Evolutionary conservation across 2,888 invertebrate genomes (phyloP).

Genomic region (Tipula helvola): DNA sequence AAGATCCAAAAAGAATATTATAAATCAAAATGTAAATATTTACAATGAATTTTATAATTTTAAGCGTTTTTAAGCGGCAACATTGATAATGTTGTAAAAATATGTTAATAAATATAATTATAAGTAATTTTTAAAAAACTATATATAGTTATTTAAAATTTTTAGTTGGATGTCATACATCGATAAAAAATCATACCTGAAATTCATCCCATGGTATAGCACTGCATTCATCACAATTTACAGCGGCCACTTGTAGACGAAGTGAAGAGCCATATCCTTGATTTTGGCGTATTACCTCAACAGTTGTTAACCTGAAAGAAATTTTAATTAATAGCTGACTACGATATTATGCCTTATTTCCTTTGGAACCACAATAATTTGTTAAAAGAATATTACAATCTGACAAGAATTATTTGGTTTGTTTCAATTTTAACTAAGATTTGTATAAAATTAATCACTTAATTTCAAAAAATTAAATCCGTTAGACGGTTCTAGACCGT

Average conservation of each 20-base stretch:
- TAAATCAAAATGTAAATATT: background rate
- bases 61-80: slow-evolving; percentile 4
- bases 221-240: slow-evolving; percentile 70
- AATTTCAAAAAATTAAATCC: no score
- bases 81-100: slow-evolving; percentile 8
- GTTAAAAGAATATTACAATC: background rate
- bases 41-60: background rate
- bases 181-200: slow-evolving; percentile 49
- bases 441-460: no score
- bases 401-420: background rate
- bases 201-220: slow-evolving; percentile 90
- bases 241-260: slow-evolving; percentile 54
- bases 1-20: background rate
- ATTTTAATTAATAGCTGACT: slow-evolving; percentile 25
- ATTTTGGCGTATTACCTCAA: slow-evolving; percentile 61
- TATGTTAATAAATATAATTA: slow-evolving; percentile 12
- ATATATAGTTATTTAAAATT: slow-evolving; percentile 6
- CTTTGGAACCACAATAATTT: no score
- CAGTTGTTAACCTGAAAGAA: slow-evolving; percentile 52
- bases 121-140: slow-evolving; percentile 10
- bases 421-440: no score
- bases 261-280: slow-evolving; percentile 51
- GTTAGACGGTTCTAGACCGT: no score
- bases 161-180: slow-evolving; percentile 8
- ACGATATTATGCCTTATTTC: no score